phyloP scores from a whole-genome alignment of 2,888 invertebrate genomes.

The Cataglyphis altisquamis region DNA sequence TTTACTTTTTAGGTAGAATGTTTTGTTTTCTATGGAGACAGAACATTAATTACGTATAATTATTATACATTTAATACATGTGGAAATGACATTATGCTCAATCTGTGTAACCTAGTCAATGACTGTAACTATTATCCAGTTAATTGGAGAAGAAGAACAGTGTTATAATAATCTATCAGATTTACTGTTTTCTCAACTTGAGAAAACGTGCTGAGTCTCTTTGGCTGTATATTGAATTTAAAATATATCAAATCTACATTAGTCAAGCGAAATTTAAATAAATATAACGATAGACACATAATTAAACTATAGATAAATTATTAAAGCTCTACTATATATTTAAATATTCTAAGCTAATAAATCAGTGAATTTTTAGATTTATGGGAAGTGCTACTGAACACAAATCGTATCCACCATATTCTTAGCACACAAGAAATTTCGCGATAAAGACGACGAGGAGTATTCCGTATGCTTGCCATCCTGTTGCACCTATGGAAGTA shows the following conservation, averaged over 20 bases:
- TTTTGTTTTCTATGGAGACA: background rate
- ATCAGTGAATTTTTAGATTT: background rate
- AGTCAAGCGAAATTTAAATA: slow-evolving; percentile 7
- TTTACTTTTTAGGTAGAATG: background rate
- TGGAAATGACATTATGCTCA: slow-evolving; percentile 1
- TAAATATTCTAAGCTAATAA: slow-evolving; percentile 29
- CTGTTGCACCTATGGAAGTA: slow-evolving; percentile 7
- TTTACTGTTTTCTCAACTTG: background rate
- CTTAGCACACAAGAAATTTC: slow-evolving; percentile 8
- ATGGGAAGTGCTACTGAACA: background rate
- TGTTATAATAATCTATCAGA: slow-evolving; percentile 14
- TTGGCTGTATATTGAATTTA: slow-evolving; percentile 39
- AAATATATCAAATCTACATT: slow-evolving; percentile 10
- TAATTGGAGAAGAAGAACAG: background rate
- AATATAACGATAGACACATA: background rate
- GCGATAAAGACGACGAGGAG: background rate
- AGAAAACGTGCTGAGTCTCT: slow-evolving; percentile 19
- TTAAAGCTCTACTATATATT: slow-evolving; percentile 14
- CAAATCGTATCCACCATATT: background rate
- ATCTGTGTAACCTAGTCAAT: slow-evolving; percentile 14
- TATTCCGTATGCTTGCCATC: slow-evolving; percentile 27
- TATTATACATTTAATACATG: background rate
- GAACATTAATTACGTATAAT: background rate
- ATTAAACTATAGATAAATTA: slow-evolving; percentile 28
- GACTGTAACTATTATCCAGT: background rate